These are phyloP conservation scores for Pachypeltis micranthus DNA, from an alignment of 1,140 invertebrate species.

Conservation along the genomic window DNA sequence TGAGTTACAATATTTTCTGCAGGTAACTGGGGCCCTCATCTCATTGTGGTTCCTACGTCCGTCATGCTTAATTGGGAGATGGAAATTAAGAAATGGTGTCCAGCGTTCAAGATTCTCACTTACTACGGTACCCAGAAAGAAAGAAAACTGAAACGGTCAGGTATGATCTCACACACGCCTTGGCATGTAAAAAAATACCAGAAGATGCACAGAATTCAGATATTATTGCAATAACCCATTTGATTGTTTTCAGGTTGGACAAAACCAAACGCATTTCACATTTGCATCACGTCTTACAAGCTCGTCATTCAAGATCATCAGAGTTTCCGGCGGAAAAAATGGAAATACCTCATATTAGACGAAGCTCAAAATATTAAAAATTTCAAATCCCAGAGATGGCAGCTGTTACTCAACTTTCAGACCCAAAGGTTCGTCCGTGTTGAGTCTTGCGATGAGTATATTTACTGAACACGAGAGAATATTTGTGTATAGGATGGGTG, in stretches of 20 bases:
- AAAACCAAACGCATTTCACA: constrained; percentile 97
- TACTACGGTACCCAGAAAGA: constrained; percentile 98
- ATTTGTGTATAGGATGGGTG: no score
- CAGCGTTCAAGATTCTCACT: constrained; percentile 96
- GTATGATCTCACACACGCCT: no score
- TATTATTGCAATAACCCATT: no score
- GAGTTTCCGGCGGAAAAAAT: constrained; percentile 93
- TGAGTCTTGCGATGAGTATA: not conserved
- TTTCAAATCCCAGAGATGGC: constrained; percentile 98
- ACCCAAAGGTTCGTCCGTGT: constrained; percentile 61
- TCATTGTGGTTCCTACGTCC: constrained; percentile 98
- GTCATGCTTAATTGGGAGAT: constrained; percentile 99
- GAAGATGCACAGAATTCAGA: no score
- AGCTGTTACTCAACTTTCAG: constrained; percentile 91
- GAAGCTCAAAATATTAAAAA: constrained; percentile 99
- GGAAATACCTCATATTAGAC: constrained; percentile 98
- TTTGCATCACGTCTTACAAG: constrained; percentile 99
- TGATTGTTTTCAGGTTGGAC: constrained; percentile 84
- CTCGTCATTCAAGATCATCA: constrained; percentile 97
- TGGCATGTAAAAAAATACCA: no score
- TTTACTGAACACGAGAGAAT: no score
- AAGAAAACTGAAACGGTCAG: constrained; percentile 81
- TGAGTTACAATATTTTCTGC: no score
- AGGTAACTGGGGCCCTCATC: constrained; percentile 92
- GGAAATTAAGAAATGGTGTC: constrained; percentile 99